Conservation (phyloP, 1,140 invertebrate genomes). For the Panagrolaimus sp. region DNA sequence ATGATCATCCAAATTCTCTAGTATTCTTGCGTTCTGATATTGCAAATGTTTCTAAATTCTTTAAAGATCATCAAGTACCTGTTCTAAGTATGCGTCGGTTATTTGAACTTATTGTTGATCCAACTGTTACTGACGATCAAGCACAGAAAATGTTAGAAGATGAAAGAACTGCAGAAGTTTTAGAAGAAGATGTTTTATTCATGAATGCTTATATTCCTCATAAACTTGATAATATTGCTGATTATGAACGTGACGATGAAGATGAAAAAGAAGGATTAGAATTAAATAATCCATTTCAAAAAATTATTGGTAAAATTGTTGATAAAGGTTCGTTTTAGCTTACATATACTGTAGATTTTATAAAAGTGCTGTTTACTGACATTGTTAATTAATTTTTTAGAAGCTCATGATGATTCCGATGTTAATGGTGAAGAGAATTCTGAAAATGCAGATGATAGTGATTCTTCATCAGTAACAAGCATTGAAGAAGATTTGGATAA, state of each 20-base stretch:
- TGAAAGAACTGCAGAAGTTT: constrained; percentile 67
- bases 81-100: constrained; percentile 84
- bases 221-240: constrained; percentile 79
- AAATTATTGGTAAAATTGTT: constrained; percentile 47
- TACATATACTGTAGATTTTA: background rate
- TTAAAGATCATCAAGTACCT: constrained; percentile 77
- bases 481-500: constrained; percentile 61
- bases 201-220: constrained; percentile 89
- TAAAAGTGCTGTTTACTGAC: no score
- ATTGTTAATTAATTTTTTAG: no score
- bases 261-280: constrained; percentile 70
- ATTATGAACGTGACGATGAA: constrained; percentile 80
- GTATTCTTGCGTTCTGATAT: constrained; percentile 91
- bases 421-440: constrained; percentile 41
- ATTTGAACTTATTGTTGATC: constrained; percentile 89
- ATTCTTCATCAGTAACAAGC: constrained; percentile 44
- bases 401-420: no score
- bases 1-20: constrained; percentile 88
- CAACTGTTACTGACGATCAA: constrained; percentile 66
- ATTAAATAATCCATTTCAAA: constrained; percentile 61
- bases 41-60: constrained; percentile 84
- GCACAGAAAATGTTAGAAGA: constrained; percentile 62
- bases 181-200: constrained; percentile 74
- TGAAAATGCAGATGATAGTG: constrained; percentile 61
- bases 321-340: constrained; percentile 13